Base-by-base conservation (phyloP, 2,888 invertebrate species). In the Auanema sp. region DNA sequence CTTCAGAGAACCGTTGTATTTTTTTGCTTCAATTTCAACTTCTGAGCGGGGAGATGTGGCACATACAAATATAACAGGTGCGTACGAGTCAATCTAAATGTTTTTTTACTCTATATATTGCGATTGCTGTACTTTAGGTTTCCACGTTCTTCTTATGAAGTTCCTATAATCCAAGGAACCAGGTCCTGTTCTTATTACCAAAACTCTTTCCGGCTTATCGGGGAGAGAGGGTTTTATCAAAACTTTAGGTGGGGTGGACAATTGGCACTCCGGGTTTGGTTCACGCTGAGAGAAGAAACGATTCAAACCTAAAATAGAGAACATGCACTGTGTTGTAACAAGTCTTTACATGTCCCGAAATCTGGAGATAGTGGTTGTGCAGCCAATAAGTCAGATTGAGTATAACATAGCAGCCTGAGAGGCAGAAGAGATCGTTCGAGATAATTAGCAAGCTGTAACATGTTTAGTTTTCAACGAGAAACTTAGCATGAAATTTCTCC, bases 351-450 rank as follows among this genome's bases (percentile, higher is more conserved):
- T n/a, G 69, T 69, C n/a, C 68, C 59, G 44, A 77, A 65, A 66
- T 75, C 71, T 10, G 66, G 58, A n/a, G 69, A 70, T 12, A 79
- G 44, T n/a, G 81, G 77, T 33, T 73, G 66, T 8, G 76, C 74
- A 10, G 74, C 71, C 11, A 82, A 58, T 10, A 83, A 64, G 65
- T 82, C 80, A n/a, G 78, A 63, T 55, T 82, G 79, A 11, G 79
- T 83, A 60, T 82, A 82, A 56, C 82, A 82, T 14, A 80, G 51
- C 1, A 78, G 63, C 33, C 82, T 72, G 50, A 82, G 72, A 43
- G 79, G 78, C 14, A 82, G 64, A 11, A 82, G 61, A n/a, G 79
- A 79, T 42, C 81, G 65, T 56, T 82, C 82, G 50, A 82, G 68
- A 63, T 82, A 82, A 66, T 82, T 82, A 33, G 80, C 71, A 18